Evolutionary conservation across 2,888 invertebrate species (phyloP).

Genomic region (Ligdia adustata): DNA sequence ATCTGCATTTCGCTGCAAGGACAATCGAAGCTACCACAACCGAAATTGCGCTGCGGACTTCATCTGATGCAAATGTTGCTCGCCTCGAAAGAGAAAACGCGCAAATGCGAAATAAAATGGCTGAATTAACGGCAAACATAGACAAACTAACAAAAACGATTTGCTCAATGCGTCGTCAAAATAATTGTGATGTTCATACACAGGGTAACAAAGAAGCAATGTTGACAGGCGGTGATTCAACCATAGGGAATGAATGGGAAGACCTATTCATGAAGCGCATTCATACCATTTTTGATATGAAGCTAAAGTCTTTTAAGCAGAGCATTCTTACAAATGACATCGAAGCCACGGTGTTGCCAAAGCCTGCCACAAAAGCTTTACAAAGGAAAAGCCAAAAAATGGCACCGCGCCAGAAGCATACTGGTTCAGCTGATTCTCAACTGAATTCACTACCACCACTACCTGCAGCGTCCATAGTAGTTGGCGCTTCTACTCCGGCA

Average conservation of each 20-base stretch:
- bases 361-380: too few relatives aligned
- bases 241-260: background rate
- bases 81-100: background rate
- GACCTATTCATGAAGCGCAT: background rate
- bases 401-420: too few relatives aligned
- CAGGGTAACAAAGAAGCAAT: too few relatives aligned
- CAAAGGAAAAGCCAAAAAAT: too few relatives aligned
- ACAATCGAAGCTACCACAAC: background rate
- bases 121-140: background rate
- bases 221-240: background rate
- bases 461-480: too few relatives aligned
- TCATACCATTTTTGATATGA: background rate
- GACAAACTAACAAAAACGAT: background rate
- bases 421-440: too few relatives aligned
- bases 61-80: background rate
- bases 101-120: background rate
- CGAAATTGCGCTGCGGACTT: background rate
- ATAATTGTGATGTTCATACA: too few relatives aligned
- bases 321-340: too few relatives aligned
- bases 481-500: too few relatives aligned
- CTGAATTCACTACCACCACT: too few relatives aligned
- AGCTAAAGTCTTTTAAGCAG: background rate
- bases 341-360: too few relatives aligned
- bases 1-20: background rate
- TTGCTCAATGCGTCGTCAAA: background rate